Conservation (phyloP, 2,797 vertebrate genomes). For the Nannoperca obscura region DNA sequence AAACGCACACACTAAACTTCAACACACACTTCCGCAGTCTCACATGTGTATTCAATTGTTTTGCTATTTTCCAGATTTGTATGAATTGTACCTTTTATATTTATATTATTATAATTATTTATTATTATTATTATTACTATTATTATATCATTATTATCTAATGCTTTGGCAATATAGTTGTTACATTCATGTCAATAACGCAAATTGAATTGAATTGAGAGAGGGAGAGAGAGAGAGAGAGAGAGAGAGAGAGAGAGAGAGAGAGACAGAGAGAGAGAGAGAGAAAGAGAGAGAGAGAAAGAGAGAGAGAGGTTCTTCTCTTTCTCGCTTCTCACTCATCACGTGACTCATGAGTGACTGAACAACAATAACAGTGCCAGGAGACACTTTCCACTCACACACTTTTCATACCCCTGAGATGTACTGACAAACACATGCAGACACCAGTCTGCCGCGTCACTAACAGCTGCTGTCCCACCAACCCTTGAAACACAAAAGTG, state of each 20-base stretch:
- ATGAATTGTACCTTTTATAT: too few species aligned
- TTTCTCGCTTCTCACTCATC: slow-evolving; percentile 23
- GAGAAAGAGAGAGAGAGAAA: not conserved
- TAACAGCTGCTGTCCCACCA: slow-evolving; percentile 53
- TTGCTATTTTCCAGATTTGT: too few species aligned
- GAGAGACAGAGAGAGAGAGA: too few species aligned
- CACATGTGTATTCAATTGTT: too few species aligned
- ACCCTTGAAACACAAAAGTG: slow-evolving; percentile 19
- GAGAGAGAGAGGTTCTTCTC: not conserved
- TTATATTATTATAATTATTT: too few species aligned
- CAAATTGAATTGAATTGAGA: too few species aligned
- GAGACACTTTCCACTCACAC: slow-evolving; percentile 43
- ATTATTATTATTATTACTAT: too few species aligned
- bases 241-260: not conserved
- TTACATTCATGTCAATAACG: too few species aligned
- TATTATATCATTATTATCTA: too few species aligned
- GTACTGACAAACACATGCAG: slow-evolving; percentile 45
- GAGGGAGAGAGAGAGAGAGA: not conserved
- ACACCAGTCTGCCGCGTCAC: slow-evolving; percentile 33
- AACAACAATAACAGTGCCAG: slow-evolving; percentile 44
- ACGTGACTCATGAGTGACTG: slow-evolving; percentile 17
- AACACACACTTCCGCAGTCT: too few species aligned
- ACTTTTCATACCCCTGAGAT: slow-evolving; percentile 46
- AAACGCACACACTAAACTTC: too few species aligned
- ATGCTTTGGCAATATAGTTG: too few species aligned